Evolutionary conservation across 2,888 invertebrate genomes (phyloP).

Genomic region (Conus canariensis): DNA sequence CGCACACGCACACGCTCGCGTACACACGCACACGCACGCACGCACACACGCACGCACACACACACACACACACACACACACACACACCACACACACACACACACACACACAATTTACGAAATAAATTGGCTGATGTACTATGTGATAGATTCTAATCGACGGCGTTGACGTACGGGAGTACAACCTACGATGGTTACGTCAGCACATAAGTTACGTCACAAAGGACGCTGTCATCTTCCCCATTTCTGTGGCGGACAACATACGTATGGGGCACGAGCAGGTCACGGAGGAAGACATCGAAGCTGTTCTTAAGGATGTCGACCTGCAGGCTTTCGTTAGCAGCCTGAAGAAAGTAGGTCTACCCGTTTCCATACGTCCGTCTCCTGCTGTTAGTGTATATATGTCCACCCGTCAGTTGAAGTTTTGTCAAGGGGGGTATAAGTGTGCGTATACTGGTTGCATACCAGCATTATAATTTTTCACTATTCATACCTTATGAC

Average conservation of each 20-base stretch:
- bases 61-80: too few relatives aligned
- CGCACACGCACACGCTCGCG: too few relatives aligned
- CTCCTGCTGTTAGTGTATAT: too few relatives aligned
- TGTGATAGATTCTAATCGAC: constrained; percentile 42
- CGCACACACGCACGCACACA: too few relatives aligned
- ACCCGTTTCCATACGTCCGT: too few relatives aligned
- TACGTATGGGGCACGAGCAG: constrained; percentile 75
- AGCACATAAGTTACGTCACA: constrained; percentile 43
- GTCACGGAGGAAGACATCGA: constrained; percentile 70
- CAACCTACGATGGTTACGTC: constrained; percentile 44
- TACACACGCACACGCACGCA: too few relatives aligned
- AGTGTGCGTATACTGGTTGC: too few relatives aligned
- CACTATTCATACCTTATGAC: too few relatives aligned
- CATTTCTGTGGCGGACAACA: constrained; percentile 80
- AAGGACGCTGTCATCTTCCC: constrained; percentile 46
- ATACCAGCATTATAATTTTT: too few relatives aligned
- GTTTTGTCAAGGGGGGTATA: too few relatives aligned
- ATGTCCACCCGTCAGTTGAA: too few relatives aligned
- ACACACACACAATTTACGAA: background rate
- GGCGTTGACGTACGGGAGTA: constrained; percentile 39
- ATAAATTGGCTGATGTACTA: background rate
- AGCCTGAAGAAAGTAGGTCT: constrained; percentile 80
- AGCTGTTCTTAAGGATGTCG: constrained; percentile 74
- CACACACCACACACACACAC: background rate
- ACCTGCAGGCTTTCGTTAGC: constrained; percentile 76